A percentile compares a stretch with the other conserved stretches of the same genome.
Evolutionary conservation across 2,888 invertebrate species (phyloP).

Genomic region (Tanypteryx hageni): DNA sequence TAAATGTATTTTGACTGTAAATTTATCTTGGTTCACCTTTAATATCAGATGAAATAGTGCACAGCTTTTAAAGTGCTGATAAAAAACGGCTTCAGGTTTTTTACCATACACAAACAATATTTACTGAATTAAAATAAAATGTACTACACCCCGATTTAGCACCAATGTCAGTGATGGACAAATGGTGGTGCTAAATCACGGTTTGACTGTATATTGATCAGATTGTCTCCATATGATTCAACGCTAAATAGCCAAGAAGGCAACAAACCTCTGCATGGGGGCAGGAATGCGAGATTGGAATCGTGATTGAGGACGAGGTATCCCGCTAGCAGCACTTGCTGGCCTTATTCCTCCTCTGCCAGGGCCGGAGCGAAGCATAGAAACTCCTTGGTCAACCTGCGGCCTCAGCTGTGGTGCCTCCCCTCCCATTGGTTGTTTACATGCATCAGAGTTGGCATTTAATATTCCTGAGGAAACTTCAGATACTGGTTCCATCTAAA

Average conservation of each 20-base stretch:
- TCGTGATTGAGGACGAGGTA: conserved; percentile 48
- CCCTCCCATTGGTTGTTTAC: conserved; percentile 17
- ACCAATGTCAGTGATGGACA: no score
- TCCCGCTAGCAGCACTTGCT: conserved; percentile 12
- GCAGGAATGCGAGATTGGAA: conserved; percentile 55
- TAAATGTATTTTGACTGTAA: no score
- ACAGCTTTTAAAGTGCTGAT: no score
- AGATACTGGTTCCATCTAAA: conserved; percentile 21
- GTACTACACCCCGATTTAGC: no score
- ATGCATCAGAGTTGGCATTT: neutral
- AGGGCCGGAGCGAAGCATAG: neutral
- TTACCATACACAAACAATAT: no score
- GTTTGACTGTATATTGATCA: no score
- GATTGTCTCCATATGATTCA: no score
- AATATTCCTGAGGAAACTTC: neutral
- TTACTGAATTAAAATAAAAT: no score
- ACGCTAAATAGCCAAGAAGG: neutral
- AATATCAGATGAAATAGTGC: no score
- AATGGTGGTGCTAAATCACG: no score
- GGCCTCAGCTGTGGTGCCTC: neutral
- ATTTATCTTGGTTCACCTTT: no score
- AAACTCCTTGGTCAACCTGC: conserved; percentile 9
- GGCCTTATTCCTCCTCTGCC: conserved; percentile 41
- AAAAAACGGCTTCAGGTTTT: no score
- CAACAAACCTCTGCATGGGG: conserved; percentile 30